Conservation (phyloP, 2,797 vertebrate genomes). For the Sphenodon punctatus region DNA sequence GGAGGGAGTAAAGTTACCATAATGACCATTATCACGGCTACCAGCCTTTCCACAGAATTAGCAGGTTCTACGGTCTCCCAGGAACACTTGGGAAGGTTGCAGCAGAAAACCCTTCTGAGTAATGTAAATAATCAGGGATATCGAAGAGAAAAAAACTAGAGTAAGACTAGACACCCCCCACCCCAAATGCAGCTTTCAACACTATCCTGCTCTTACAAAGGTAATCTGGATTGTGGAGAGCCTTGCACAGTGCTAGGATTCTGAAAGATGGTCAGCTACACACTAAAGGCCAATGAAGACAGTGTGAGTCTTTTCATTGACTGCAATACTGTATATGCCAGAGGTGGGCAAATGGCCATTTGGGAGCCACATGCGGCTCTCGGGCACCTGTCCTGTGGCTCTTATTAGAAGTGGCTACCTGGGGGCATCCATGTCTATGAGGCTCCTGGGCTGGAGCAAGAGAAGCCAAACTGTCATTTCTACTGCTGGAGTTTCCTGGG, state of each 20-base stretch:
- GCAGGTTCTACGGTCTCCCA: neutral
- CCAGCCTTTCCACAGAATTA: fast-evolving
- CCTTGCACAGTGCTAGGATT: neutral
- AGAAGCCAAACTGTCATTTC: no score
- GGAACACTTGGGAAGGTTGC: neutral
- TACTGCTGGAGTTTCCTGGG: no score
- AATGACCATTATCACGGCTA: fast-evolving
- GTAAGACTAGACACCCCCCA: no score
- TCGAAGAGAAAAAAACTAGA: neutral
- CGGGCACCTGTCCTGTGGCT: no score
- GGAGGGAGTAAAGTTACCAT: neutral
- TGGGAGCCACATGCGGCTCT: no score
- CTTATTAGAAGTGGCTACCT: no score
- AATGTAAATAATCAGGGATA: fast-evolving
- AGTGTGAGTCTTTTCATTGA: neutral
- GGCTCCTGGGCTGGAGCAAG: neutral
- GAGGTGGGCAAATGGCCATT: no score
- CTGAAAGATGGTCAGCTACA: neutral
- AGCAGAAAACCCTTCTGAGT: neutral
- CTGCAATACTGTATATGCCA: neutral
- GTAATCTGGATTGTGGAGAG: neutral
- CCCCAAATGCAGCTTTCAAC: neutral
- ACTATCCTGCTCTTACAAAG: neutral
- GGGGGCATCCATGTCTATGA: constrained; percentile 1
- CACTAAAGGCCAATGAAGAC: neutral